These are phyloP conservation scores for Phalacrocorax pelagicus DNA, from an alignment of 2,113 vertebrate species.

Conservation along the genomic window DNA sequence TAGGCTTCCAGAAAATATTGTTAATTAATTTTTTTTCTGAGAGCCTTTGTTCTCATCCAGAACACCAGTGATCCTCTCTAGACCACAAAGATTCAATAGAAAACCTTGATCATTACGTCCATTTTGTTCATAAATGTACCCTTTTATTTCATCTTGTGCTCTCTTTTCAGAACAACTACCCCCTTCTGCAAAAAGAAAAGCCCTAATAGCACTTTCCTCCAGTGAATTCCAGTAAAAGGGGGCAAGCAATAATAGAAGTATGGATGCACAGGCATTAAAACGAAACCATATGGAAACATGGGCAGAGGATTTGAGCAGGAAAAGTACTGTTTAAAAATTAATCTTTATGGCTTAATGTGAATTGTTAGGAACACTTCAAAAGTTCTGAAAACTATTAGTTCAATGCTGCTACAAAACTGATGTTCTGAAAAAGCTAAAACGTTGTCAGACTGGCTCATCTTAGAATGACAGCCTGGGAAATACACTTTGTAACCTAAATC, in stretches of 20 bases:
- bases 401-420: background rate
- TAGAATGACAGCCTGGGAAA: background rate
- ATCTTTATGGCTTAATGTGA: conserved; percentile 2
- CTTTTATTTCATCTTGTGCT: background rate
- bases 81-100: background rate
- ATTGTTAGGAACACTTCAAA: background rate
- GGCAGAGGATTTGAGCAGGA: background rate
- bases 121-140: conserved; percentile 27
- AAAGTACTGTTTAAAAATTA: conserved; percentile 54
- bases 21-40: background rate
- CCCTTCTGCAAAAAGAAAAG: conserved; percentile 9
- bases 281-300: conserved; percentile 47
- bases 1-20: background rate
- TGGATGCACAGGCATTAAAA: conserved; percentile 14
- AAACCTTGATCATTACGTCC: background rate
- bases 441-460: background rate
- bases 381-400: conserved; percentile 23
- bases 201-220: background rate
- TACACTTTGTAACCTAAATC: conserved; percentile 15
- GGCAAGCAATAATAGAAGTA: conserved; percentile 4
- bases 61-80: background rate
- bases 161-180: conserved; percentile 2
- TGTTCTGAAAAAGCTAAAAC: background rate
- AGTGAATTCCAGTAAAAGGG: conserved; percentile 16
- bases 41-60: background rate